Evolutionary conservation across 1,140 invertebrate species (phyloP).

Genomic region (Plodia interpunctella): DNA sequence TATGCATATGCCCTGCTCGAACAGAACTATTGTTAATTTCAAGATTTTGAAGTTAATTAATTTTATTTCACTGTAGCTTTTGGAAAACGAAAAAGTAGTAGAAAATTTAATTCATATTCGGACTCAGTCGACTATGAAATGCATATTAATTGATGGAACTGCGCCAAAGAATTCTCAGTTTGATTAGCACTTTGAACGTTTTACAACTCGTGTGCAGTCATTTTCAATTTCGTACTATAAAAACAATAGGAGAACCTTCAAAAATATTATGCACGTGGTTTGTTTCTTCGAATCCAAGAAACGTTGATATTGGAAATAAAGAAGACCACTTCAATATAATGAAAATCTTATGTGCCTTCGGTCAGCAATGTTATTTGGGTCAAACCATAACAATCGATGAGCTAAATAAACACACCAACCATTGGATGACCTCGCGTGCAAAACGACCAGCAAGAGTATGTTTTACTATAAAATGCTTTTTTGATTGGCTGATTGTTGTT

Average conservation of each 20-base stretch:
- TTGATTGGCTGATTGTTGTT: background rate
- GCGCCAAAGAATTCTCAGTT: conserved; percentile 10
- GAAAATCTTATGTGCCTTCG: background rate
- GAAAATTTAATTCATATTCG: too few species aligned
- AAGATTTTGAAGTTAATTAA: too few species aligned
- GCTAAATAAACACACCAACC: conserved; percentile 17
- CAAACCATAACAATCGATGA: conserved; percentile 21
- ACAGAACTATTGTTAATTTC: background rate
- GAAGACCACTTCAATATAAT: background rate
- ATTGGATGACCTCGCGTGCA: conserved; percentile 28
- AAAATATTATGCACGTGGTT: too few species aligned
- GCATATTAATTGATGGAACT: conserved; percentile 11
- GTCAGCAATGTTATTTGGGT: conserved; percentile 19
- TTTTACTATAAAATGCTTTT: background rate
- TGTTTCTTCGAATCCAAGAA: too few species aligned
- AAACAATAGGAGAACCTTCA: too few species aligned
- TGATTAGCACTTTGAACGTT: conserved; percentile 13
- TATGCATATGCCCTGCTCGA: too few species aligned
- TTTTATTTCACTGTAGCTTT: too few species aligned
- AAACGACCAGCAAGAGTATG: conserved; percentile 15
- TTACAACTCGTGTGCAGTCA: conserved; percentile 9
- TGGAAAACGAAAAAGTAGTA: too few species aligned
- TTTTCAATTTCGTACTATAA: background rate
- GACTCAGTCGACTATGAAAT: background rate
- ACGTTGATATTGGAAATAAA: background rate